These are phyloP conservation scores for Acronicta psi DNA, from an alignment of 2,888 invertebrate species.

Conservation along the genomic window DNA sequence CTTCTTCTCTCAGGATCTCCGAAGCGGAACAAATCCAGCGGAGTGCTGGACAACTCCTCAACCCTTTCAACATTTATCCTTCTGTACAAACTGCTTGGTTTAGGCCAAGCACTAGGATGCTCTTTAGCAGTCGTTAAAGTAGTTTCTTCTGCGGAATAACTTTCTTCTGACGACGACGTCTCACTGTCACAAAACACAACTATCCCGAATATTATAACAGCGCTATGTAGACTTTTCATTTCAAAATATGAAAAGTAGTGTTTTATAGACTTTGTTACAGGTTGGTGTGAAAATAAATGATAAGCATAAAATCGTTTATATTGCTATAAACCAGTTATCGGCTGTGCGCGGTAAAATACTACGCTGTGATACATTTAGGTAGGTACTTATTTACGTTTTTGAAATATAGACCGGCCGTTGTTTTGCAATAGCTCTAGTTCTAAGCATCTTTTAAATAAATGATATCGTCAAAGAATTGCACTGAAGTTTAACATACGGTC, in stretches of 20 bases:
- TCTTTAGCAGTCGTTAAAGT: slow-evolving; percentile 59
- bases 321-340: slow-evolving; percentile 68
- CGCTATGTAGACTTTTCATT: slow-evolving; percentile 35
- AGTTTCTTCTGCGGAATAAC: neutral
- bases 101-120: slow-evolving; percentile 51
- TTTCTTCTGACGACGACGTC: neutral
- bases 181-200: slow-evolving; percentile 22
- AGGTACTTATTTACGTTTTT: slow-evolving; percentile 20
- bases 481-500: no score
- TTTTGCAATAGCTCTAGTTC: neutral
- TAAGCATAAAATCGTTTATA: slow-evolving; percentile 64
- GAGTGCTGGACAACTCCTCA: slow-evolving; percentile 23
- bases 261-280: slow-evolving; percentile 52
- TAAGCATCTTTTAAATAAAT: no score
- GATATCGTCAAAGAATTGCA: no score
- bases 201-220: slow-evolving; percentile 18
- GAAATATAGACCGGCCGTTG: slow-evolving; percentile 1
- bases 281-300: slow-evolving; percentile 55
- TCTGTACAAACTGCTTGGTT: slow-evolving; percentile 57
- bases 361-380: slow-evolving; percentile 25
- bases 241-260: slow-evolving; percentile 38
- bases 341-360: slow-evolving; percentile 45
- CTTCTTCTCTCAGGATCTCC: slow-evolving; percentile 49
- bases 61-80: slow-evolving; percentile 53
- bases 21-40: slow-evolving; percentile 52